These are phyloP conservation scores for Girardinichthys multiradiatus DNA, from an alignment of 2,113 vertebrate genomes.

Conservation along the genomic window DNA sequence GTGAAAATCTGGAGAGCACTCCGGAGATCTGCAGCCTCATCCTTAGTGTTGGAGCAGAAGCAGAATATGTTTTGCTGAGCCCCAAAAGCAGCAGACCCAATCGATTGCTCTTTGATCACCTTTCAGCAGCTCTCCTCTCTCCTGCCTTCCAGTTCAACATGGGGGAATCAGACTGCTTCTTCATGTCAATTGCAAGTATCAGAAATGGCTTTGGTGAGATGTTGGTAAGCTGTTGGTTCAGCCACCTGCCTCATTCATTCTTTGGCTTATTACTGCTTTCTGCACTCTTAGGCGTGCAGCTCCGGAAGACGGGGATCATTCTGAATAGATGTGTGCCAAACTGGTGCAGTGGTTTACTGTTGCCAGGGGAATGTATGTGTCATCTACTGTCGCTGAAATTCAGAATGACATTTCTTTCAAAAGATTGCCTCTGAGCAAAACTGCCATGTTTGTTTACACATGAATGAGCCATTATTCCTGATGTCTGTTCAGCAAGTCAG, in stretches of 20 bases:
- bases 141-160: conserved; percentile 48
- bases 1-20: conserved; percentile 15
- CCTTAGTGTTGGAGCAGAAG: conserved; percentile 31
- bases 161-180: conserved; percentile 49
- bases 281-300: conserved; percentile 6
- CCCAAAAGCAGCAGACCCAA: conserved; percentile 49
- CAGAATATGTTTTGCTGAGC: conserved; percentile 36
- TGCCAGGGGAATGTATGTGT: conserved; percentile 59
- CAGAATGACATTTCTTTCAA: conserved; percentile 63
- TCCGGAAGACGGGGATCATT: conserved; percentile 32
- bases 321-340: conserved; percentile 41
- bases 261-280: conserved; percentile 32
- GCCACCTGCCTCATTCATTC: conserved; percentile 42
- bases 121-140: conserved; percentile 44
- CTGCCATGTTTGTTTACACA: conserved; percentile 68
- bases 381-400: conserved; percentile 49
- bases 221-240: conserved; percentile 51
- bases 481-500: conserved; percentile 31
- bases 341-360: conserved; percentile 29
- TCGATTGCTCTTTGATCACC: conserved; percentile 65
- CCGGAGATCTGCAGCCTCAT: conserved; percentile 23
- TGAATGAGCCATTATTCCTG: conserved; percentile 67
- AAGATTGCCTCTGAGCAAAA: conserved; percentile 63
- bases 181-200: conserved; percentile 57
- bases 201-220: conserved; percentile 60